These are phyloP conservation scores for Chiloscyllium plagiosum DNA, from an alignment of 2,113 vertebrate species.

Conservation along the genomic window DNA sequence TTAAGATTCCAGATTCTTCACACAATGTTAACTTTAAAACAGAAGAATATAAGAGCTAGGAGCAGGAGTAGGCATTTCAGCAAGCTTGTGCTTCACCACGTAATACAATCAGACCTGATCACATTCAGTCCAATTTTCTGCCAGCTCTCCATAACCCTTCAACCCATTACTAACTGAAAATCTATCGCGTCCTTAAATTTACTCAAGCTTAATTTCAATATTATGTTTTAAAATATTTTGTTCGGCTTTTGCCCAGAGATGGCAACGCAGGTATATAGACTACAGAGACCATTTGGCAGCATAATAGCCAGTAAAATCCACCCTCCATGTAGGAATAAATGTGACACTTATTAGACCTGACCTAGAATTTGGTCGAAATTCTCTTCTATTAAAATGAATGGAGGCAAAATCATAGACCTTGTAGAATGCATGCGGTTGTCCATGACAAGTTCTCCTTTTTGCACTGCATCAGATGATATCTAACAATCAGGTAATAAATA, in stretches of 20 bases:
- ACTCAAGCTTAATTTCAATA: background rate
- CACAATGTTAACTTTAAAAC: too few relatives aligned
- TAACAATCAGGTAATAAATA: background rate
- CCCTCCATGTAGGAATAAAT: too few relatives aligned
- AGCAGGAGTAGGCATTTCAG: too few relatives aligned
- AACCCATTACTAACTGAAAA: too few relatives aligned
- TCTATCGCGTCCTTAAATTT: too few relatives aligned
- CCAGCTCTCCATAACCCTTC: too few relatives aligned
- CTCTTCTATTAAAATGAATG: background rate
- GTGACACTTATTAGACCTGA: too few relatives aligned
- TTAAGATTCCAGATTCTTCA: background rate
- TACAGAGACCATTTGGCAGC: background rate
- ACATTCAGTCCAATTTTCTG: too few relatives aligned
- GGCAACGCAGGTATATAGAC: background rate
- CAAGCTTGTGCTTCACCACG: too few relatives aligned
- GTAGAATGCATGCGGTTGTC: background rate
- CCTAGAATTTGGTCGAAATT: background rate
- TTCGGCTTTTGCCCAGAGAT: too few relatives aligned
- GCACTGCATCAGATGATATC: background rate
- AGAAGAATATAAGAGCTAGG: too few relatives aligned
- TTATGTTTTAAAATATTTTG: background rate
- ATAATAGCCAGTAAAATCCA: background rate
- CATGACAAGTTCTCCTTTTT: background rate
- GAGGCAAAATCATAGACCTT: background rate
- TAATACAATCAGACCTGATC: too few relatives aligned